These are phyloP conservation scores for Mechanitis messenoides DNA, from an alignment of 2,888 invertebrate species.

Conservation along the genomic window DNA sequence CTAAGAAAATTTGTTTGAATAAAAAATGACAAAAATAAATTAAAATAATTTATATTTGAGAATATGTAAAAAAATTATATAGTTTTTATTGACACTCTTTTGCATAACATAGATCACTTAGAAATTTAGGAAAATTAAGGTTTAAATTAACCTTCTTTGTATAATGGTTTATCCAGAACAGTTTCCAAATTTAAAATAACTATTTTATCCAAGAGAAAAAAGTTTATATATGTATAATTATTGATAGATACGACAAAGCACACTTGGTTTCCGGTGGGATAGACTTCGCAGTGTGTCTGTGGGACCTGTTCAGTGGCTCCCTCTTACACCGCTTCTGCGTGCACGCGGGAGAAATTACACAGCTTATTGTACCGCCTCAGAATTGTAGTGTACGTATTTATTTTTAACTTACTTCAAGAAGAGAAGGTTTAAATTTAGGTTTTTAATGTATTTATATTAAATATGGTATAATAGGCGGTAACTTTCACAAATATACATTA, in stretches of 20 bases:
- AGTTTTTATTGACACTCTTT: too few relatives aligned
- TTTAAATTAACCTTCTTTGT: too few relatives aligned
- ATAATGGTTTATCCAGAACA: too few relatives aligned
- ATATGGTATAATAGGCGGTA: background rate
- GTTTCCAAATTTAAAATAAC: too few relatives aligned
- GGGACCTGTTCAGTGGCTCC: slow-evolving; percentile 94
- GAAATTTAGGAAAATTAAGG: too few relatives aligned
- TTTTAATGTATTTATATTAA: too few relatives aligned
- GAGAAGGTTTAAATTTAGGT: too few relatives aligned
- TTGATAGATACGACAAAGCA: slow-evolving; percentile 84
- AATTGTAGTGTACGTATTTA: slow-evolving; percentile 84
- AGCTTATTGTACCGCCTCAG: slow-evolving; percentile 94
- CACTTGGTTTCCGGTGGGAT: slow-evolving; percentile 97
- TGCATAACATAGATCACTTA: too few relatives aligned
- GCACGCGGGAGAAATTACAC: slow-evolving; percentile 97
- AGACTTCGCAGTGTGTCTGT: slow-evolving; percentile 97
- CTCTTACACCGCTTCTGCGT: slow-evolving; percentile 96
- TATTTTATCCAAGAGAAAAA: background rate
- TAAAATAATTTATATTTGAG: too few relatives aligned
- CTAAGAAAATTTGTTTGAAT: background rate
- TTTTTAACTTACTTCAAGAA: too few relatives aligned
- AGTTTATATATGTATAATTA: background rate
- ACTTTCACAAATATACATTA: too few relatives aligned
- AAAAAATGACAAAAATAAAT: background rate
- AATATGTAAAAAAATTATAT: too few relatives aligned